A percentile compares a stretch with the other conserved stretches of the same genome.
Conservation (phyloP, 1,140 invertebrate species). For the Plodia interpunctella region DNA sequence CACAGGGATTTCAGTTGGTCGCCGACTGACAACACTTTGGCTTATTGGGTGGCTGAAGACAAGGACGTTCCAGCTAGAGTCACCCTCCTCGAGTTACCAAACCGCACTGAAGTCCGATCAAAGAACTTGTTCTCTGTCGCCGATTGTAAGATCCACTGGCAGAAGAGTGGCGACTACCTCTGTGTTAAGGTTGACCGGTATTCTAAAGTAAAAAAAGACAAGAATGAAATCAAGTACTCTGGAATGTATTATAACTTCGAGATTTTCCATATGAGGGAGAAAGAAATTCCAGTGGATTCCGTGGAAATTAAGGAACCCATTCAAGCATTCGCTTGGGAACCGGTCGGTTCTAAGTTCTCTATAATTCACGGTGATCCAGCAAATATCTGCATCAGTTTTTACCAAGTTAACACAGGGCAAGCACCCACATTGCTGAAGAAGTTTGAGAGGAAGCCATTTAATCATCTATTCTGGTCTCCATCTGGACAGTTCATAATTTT, state of each 20-base stretch:
- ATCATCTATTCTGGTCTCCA: constrained; percentile 98
- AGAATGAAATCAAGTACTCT: constrained; percentile 93
- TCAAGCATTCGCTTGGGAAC: constrained; percentile 99
- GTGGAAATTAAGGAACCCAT: constrained; percentile 96
- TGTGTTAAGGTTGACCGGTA: constrained; percentile 99
- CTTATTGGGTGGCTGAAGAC: constrained; percentile 99
- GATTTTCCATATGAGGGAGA: constrained; percentile 98
- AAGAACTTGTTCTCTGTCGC: constrained; percentile 99
- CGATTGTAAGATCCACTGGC: constrained; percentile 99
- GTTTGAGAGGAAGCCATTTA: constrained; percentile 94
- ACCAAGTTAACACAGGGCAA: constrained; percentile 93
- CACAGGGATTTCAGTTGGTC: constrained; percentile 96
- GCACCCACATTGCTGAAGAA: constrained; percentile 92
- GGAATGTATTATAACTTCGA: constrained; percentile 99
- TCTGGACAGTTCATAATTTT: constrained; percentile 96
- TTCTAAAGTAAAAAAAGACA: constrained; percentile 94
- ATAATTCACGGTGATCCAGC: constrained; percentile 96
- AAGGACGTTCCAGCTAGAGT: constrained; percentile 93
- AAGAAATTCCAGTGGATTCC: constrained; percentile 98
- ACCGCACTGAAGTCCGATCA: constrained; percentile 93
- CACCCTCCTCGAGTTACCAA: constrained; percentile 90
- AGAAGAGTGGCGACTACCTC: constrained; percentile 97
- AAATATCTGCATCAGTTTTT: constrained; percentile 94
- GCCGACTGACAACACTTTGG: constrained; percentile 96
- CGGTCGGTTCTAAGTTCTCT: constrained; percentile 95